phyloP scores from a whole-genome alignment of 2,797 vertebrate species.

The Sebastiscus tertius region DNA sequence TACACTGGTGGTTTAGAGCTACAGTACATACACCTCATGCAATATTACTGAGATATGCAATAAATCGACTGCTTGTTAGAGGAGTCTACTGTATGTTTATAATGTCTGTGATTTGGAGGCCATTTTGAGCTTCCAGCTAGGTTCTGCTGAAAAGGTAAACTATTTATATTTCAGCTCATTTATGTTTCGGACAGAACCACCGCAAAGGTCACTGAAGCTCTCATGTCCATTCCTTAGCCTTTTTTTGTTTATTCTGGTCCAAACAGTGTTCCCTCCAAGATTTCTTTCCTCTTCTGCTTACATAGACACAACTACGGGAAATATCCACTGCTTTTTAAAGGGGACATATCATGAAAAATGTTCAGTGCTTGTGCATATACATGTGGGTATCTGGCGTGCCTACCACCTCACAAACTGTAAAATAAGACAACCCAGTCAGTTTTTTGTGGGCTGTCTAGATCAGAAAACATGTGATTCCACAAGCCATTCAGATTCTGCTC shows the following conservation, averaged over 20 bases:
- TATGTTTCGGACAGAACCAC: neutral
- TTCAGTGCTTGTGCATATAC: neutral
- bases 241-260: constrained; percentile 11
- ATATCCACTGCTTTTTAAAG: neutral
- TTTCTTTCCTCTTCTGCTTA: neutral
- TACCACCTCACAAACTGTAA: neutral
- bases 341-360: neutral
- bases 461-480: neutral
- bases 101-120: neutral
- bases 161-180: constrained; percentile 27
- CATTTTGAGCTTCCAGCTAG: constrained; percentile 14
- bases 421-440: neutral
- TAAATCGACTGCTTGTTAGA: neutral
- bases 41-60: neutral
- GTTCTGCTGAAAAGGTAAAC: constrained; percentile 21
- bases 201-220: constrained; percentile 44
- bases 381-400: neutral
- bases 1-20: neutral
- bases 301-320: neutral
- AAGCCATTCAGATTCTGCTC: neutral
- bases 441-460: neutral
- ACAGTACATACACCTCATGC: neutral
- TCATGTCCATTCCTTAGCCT: neutral
- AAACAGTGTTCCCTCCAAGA: neutral
- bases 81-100: neutral